Base-by-base conservation (phyloP, 2,888 invertebrate genomes). In the Lucinisca nassula region DNA sequence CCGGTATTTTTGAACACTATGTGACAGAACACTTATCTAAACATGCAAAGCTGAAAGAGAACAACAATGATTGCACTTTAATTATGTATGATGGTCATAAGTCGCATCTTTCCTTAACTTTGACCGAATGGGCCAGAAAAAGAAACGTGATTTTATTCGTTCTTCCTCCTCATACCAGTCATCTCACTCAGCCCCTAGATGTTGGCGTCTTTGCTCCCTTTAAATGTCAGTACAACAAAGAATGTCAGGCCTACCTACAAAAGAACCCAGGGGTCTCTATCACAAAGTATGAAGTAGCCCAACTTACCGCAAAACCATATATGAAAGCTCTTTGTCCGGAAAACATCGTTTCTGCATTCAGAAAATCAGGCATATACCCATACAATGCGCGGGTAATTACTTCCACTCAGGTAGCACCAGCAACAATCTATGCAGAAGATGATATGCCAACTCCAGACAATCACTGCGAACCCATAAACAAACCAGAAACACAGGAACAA, bases 31-130 rank as follows among this genome's bases (percentile, higher is more conserved):
- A n/a, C n/a, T n/a, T n/a, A n/a, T n/a, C n/a, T n/a, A n/a, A n/a
- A n/a, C n/a, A n/a, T n/a, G n/a, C n/a, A 45, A 3, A 30, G 85
- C n/a, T 27, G n/a, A 55, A 32, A 24, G 82, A 73, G 6, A 37
- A 74, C 0, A 79, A 67, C 67, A 27, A 77, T n/a, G 45, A 49
- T 27, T 70, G n/a, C n/a, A n/a, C 84, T 2, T 61, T 82, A 3
- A 79, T 82, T 21, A n/a, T 89, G 12, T 83, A 89, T 79, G 80
- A 86, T 74, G 86, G 86, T 0, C 86, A 86, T 24, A 84, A 77
- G 35, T 84, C 72, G 0, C 84, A 86, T 70, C n/a, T 84, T 21
- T 24, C 37, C 0, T 49, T 86, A 10, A 89, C 82, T 4, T 61
- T 83, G 14, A 77, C 86, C 14, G 70, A 79, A 21, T 87, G 85